Evolutionary conservation across 2,113 vertebrate genomes (phyloP).

Genomic region (Brachionichthys hirsutus): DNA sequence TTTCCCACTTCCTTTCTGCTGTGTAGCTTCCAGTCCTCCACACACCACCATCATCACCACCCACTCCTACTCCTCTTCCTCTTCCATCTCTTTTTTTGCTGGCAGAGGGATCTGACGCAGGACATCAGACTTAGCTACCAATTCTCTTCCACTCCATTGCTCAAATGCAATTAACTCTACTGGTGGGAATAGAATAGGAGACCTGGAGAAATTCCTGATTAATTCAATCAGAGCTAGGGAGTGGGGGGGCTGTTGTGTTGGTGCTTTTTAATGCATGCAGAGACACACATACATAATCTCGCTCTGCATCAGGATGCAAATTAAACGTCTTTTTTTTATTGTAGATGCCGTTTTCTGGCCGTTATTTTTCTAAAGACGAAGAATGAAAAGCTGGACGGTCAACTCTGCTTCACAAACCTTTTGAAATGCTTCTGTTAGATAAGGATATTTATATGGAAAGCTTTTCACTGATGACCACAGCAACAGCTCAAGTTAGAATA

Average conservation of each 20-base stretch:
- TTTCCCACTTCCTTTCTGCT: conserved; percentile 29
- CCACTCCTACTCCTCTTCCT: conserved; percentile 11
- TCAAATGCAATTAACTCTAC: conserved; percentile 75
- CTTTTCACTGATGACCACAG: conserved; percentile 23
- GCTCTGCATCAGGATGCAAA: conserved; percentile 30
- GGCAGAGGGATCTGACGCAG: conserved; percentile 44
- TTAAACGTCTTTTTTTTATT: conserved; percentile 31
- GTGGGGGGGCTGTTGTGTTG: neutral
- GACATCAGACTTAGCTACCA: conserved; percentile 53
- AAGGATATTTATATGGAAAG: conserved; percentile 7
- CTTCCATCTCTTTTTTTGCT: conserved; percentile 41
- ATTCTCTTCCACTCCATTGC: conserved; percentile 59
- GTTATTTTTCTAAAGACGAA: neutral
- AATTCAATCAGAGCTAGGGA: conserved; percentile 62
- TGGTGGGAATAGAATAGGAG: conserved; percentile 56
- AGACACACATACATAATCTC: too few relatives aligned
- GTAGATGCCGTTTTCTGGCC: conserved; percentile 8
- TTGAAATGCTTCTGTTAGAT: conserved; percentile 21
- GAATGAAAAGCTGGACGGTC: conserved; percentile 23
- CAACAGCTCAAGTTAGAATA: neutral
- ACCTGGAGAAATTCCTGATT: conserved; percentile 58
- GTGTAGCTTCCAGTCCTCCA: conserved; percentile 16
- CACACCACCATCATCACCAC: conserved; percentile 5
- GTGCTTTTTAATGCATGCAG: neutral
- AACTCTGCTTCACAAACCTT: conserved; percentile 9